Conservation (phyloP, 2,888 invertebrate genomes). For the Metopia argyrocephala region DNA sequence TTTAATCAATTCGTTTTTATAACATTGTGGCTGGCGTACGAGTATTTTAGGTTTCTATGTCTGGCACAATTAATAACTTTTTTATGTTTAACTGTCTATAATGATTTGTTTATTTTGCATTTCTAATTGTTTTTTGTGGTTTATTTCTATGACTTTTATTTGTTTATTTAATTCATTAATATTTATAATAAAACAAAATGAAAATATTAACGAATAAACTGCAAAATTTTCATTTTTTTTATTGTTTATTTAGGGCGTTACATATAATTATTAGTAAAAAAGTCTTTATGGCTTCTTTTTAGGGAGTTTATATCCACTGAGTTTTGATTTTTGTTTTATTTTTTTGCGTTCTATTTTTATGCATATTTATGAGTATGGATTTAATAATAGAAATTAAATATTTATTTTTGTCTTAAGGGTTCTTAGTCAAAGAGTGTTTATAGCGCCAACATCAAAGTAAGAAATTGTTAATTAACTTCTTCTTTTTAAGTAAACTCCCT, state of each 20-base stretch:
- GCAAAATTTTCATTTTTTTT: conserved; percentile 56
- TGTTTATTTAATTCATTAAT: conserved; percentile 70
- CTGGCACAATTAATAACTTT: conserved; percentile 27
- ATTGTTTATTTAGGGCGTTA: conserved; percentile 39
- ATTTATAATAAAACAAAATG: conserved; percentile 68
- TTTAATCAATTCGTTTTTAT: conserved; percentile 48
- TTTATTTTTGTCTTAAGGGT: conserved; percentile 9
- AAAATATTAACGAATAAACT: background rate
- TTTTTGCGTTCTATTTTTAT: conserved; percentile 53
- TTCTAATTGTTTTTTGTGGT: conserved; percentile 53
- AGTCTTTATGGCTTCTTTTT: conserved; percentile 39
- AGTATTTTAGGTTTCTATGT: background rate
- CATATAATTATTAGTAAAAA: conserved; percentile 58
- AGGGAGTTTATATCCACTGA: conserved; percentile 67
- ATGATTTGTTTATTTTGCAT: conserved; percentile 2
- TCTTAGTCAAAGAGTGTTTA: conserved; percentile 12
- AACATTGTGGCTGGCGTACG: background rate
- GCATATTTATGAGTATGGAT: conserved; percentile 75
- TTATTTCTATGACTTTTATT: conserved; percentile 33
- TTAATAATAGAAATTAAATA: conserved; percentile 67
- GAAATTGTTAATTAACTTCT: background rate
- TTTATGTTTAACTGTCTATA: conserved; percentile 35
- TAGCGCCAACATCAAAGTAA: conserved; percentile 26
- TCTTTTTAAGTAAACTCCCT: background rate
- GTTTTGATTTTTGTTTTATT: conserved; percentile 33